These are phyloP conservation scores for Chrysaora quinquecirrha DNA, from an alignment of 30 jellyfish, hydroid and myxozoan genomes.

Conservation along the genomic window DNA sequence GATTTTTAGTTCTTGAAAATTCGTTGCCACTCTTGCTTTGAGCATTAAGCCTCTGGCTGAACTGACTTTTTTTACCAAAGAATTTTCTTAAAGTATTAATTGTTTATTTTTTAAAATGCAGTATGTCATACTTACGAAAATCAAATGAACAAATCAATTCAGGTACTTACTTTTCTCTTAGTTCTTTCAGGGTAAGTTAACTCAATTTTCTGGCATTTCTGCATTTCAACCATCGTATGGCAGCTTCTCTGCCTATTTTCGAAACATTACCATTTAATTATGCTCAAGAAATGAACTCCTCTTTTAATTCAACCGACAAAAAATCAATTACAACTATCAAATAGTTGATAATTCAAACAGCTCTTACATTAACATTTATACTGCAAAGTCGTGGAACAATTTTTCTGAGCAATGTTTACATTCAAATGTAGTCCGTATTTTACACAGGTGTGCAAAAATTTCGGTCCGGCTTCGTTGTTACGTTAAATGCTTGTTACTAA, in stretches of 20 bases:
- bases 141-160: not conserved
- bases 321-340: not conserved
- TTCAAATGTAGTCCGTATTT: not conserved
- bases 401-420: not conserved
- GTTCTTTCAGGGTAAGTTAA: not conserved
- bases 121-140: not conserved
- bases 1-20: not conserved
- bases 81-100: not conserved
- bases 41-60: not conserved
- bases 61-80: not conserved
- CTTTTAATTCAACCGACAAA: not conserved
- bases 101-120: not conserved
- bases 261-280: not conserved
- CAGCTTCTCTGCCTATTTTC: not conserved
- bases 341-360: not conserved
- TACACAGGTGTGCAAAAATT: not conserved
- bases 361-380: not conserved
- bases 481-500: not conserved
- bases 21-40: not conserved
- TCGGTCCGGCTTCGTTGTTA: not conserved
- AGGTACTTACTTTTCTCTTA: constrained; percentile 9
- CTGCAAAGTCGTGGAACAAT: not conserved
- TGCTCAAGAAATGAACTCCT: not conserved
- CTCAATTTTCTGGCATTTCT: constrained; percentile 14
- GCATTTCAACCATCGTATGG: constrained; percentile 12